These are phyloP conservation scores for Rhinoraja longicauda DNA, from an alignment of 2,797 vertebrate species.

Conservation along the genomic window DNA sequence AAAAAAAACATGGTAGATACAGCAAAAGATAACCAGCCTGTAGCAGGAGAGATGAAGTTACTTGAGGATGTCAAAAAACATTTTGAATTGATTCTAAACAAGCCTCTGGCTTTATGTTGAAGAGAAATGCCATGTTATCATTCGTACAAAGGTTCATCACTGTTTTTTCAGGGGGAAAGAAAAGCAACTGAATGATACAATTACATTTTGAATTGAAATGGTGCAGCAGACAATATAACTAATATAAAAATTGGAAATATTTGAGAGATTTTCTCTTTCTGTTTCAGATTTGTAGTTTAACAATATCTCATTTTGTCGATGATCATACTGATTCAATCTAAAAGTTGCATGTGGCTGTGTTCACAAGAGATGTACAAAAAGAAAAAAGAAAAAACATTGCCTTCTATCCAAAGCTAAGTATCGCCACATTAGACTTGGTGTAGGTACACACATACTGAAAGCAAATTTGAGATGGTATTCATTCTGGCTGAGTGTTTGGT, in stretches of 20 bases:
- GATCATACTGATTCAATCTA: background rate
- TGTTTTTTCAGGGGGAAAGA: background rate
- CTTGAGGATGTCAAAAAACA: background rate
- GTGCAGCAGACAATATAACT: background rate
- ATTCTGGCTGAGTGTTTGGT: background rate
- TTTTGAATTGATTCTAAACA: background rate
- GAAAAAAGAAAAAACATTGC: background rate
- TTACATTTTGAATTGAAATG: background rate
- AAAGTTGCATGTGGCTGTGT: background rate
- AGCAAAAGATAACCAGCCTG: background rate
- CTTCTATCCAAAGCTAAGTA: background rate
- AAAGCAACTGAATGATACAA: background rate
- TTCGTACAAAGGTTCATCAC: background rate
- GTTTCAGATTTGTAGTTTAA: background rate
- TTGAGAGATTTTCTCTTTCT: background rate
- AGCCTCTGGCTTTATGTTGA: background rate
- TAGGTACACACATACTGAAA: background rate
- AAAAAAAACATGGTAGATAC: background rate
- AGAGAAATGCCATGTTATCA: background rate
- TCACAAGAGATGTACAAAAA: background rate
- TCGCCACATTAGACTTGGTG: background rate
- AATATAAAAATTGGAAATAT: conserved; percentile 1
- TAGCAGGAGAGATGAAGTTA: background rate
- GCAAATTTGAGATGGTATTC: background rate
- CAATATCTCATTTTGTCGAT: background rate